These are phyloP conservation scores for Hirundichthys speculiger DNA, from an alignment of 2,113 vertebrate genomes.

Conservation along the genomic window DNA sequence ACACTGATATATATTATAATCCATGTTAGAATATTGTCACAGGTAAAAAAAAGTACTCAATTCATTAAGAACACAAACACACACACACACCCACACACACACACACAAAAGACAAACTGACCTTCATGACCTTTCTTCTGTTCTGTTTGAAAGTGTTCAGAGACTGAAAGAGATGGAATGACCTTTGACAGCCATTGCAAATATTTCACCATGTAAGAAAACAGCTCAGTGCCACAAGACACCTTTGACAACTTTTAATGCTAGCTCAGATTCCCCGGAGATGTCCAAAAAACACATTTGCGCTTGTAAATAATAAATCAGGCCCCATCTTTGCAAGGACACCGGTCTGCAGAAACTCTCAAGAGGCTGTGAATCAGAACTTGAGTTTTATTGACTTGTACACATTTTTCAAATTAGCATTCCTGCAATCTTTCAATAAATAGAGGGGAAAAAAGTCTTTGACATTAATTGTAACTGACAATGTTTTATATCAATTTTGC, in stretches of 20 bases:
- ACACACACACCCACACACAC: no score
- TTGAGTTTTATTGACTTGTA: neutral
- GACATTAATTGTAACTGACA: no score
- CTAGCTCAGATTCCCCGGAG: conserved; percentile 29
- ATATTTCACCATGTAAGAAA: conserved; percentile 11
- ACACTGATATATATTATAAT: no score
- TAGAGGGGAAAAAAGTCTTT: no score
- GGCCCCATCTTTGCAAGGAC: conserved; percentile 21
- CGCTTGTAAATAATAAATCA: conserved; percentile 64
- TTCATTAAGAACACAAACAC: no score
- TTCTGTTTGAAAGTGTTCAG: neutral
- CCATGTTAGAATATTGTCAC: no score
- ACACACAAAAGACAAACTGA: conserved; percentile 4
- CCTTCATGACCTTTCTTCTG: conserved; percentile 16
- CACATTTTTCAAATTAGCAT: no score
- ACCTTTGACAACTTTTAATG: conserved; percentile 30
- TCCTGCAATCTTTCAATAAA: no score
- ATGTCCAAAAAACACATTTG: conserved; percentile 62
- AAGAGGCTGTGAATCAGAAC: conserved; percentile 6
- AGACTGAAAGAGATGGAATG: conserved; percentile 19
- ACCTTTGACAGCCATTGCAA: conserved; percentile 5
- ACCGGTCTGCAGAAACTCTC: conserved; percentile 14
- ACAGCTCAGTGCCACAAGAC: conserved; percentile 20
- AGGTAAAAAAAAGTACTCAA: no score
- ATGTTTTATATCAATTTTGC: no score